phyloP scores from a whole-genome alignment of 92 coral and sea anemone species.

The Porites divaricata region DNA sequence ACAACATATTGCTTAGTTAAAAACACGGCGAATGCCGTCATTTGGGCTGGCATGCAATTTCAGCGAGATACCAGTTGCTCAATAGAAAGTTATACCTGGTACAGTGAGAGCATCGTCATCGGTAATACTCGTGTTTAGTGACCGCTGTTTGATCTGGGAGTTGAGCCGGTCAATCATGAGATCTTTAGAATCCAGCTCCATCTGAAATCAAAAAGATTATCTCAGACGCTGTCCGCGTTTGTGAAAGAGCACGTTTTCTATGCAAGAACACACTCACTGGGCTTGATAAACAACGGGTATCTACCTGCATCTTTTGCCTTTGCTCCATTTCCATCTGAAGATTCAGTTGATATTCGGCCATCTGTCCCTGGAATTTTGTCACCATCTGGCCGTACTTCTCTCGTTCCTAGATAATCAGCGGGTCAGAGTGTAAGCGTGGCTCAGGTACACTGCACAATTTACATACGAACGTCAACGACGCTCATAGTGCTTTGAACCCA shows the following conservation, averaged over 20 bases:
- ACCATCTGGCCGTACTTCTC: conserved; percentile 96
- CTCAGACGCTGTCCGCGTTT: background rate
- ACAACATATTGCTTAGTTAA: too few species aligned
- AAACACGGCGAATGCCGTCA: too few species aligned
- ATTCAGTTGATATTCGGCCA: conserved; percentile 82
- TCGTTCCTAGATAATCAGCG: conserved; percentile 66
- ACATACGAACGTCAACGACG: too few species aligned
- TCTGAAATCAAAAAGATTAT: conserved; percentile 59
- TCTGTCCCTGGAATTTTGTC: conserved; percentile 81
- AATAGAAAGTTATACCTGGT: conserved; percentile 47
- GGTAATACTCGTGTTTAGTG: conserved; percentile 37
- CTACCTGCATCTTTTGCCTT: conserved; percentile 91
- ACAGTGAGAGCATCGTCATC: conserved; percentile 70
- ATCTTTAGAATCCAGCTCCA: conserved; percentile 96
- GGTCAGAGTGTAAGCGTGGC: background rate
- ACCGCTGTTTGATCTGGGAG: conserved; percentile 73
- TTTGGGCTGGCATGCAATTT: too few species aligned
- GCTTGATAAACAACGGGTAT: background rate
- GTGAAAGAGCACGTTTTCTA: background rate
- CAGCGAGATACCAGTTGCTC: background rate
- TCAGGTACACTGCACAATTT: background rate
- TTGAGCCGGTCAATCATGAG: conserved; percentile 90
- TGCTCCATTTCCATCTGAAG: conserved; percentile 88
- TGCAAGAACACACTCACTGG: background rate
- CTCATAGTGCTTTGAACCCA: background rate